These are phyloP conservation scores for Drosophila hamatofila DNA, from an alignment of 2,888 invertebrate genomes.

Conservation along the genomic window DNA sequence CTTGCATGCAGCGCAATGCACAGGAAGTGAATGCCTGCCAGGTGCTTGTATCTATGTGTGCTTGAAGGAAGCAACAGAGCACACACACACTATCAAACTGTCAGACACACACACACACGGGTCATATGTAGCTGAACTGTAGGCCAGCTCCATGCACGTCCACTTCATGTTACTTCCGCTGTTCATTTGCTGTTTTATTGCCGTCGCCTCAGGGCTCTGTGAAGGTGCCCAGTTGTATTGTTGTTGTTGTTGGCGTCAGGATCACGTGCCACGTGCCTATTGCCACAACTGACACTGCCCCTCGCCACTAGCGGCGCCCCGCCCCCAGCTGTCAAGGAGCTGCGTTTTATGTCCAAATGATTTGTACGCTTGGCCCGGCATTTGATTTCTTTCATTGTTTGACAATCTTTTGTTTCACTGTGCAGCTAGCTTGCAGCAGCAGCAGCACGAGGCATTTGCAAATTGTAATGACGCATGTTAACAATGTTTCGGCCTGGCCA, in stretches of 20 bases:
- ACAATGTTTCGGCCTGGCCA: slow-evolving; percentile 64
- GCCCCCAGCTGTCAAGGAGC: slow-evolving; percentile 66
- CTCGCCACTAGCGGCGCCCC: not conserved
- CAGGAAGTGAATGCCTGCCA: slow-evolving; percentile 67
- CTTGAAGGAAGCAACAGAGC: slow-evolving; percentile 36
- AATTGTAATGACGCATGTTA: slow-evolving; percentile 83
- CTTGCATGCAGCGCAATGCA: slow-evolving; percentile 55
- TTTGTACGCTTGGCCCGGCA: slow-evolving; percentile 68
- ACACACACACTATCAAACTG: not conserved
- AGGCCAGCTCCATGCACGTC: slow-evolving; percentile 50
- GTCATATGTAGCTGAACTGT: slow-evolving; percentile 29
- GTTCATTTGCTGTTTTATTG: slow-evolving; percentile 79
- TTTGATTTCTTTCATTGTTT: slow-evolving; percentile 65
- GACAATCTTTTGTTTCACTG: slow-evolving; percentile 48
- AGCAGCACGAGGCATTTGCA: slow-evolving; percentile 66
- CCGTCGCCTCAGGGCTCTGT: slow-evolving; percentile 59
- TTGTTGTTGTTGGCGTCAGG: slow-evolving; percentile 44
- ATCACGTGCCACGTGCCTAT: slow-evolving; percentile 70
- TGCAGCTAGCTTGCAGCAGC: slow-evolving; percentile 16
- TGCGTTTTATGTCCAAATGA: slow-evolving; percentile 77
- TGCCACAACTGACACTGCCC: slow-evolving; percentile 18
- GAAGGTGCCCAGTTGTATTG: slow-evolving; percentile 15
- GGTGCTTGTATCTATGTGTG: slow-evolving; percentile 36
- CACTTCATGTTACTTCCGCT: slow-evolving; percentile 76
- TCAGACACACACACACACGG: slow-evolving; percentile 11